Conservation (phyloP, 2,113 vertebrate species). For the Tamias sibiricus region DNA sequence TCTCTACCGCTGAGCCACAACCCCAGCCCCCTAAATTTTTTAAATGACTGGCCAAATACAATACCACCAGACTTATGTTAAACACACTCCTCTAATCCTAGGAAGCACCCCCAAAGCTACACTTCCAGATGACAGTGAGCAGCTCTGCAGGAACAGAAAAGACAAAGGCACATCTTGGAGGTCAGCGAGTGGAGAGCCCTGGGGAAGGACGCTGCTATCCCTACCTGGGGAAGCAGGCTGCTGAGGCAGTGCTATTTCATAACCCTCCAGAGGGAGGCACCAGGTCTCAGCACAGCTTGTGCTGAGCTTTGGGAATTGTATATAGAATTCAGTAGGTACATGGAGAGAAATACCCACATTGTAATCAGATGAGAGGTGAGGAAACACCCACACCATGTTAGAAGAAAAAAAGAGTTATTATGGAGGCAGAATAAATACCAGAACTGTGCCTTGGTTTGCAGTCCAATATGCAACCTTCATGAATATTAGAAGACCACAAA, state of each 20-base stretch:
- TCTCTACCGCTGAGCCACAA: too few relatives aligned
- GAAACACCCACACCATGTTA: neutral
- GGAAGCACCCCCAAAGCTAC: neutral
- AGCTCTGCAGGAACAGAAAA: neutral
- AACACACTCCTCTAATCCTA: neutral
- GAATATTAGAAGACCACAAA: too few relatives aligned
- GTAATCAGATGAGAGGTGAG: neutral
- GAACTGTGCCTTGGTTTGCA: neutral
- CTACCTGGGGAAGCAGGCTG: neutral
- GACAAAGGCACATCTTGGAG: neutral
- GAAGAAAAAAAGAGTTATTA: neutral
- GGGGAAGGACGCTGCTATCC: neutral
- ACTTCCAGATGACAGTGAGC: neutral
- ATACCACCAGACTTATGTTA: neutral
- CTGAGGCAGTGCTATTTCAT: neutral
- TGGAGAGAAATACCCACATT: neutral
- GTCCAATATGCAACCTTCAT: neutral
- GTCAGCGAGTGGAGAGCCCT: neutral
- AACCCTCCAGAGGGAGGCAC: neutral
- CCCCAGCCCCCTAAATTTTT: neutral
- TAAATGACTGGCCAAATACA: neutral
- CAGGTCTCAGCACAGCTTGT: neutral
- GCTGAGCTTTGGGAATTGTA: neutral
- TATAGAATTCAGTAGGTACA: fast-evolving
- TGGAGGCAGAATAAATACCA: neutral